Base-by-base conservation (phyloP, 2,797 vertebrate species). In the Chelonia mydas region DNA sequence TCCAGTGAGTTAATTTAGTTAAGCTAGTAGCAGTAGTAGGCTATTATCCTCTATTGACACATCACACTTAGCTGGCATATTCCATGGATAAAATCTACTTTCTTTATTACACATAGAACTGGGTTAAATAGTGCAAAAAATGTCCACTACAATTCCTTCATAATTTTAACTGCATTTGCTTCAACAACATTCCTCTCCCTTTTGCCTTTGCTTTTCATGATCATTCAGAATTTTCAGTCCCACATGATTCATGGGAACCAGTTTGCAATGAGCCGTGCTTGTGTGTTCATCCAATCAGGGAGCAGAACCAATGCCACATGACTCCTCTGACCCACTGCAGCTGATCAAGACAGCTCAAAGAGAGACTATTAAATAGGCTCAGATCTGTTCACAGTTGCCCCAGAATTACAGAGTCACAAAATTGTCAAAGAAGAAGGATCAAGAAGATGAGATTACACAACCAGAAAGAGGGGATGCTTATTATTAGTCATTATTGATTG, bases 401-500 rank as follows among this genome's bases (percentile, higher is more conserved):
- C 1, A 0, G 41, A 81, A 65, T 16, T 15, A 31, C 2, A 81
- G 87, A 5, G 33, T 78, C 27, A 25, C 1, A 23, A 57, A 41
- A 0, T 0, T 0, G 0, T 49, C 21, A 79, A 91, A 74, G 41
- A 87, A 88, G 25, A 45, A 41, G 47, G 80, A 1, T 10, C 16
- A n/a, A 78, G 7, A 76, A 88, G 72, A 86, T 3, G 19, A 79
- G 45, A 65, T 95, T 59, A 53, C 3, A 50, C 82, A 41, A 74
- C 2, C 37, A 45, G 72, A 41, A 74, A 27, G 41, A 45, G 72
- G 37, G 10, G 23, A 74, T 23, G 72, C 13, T 6, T 27, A 11
- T 45, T 12, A 45, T 74, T 45, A 74, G 23, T 3, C 72, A 74
- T 25, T 27, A 41, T 41, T 37, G 10, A 68, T 37, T 37, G 25